These are phyloP conservation scores for Drosophila santomea DNA, from an alignment of 1,140 invertebrate species.

Conservation along the genomic window DNA sequence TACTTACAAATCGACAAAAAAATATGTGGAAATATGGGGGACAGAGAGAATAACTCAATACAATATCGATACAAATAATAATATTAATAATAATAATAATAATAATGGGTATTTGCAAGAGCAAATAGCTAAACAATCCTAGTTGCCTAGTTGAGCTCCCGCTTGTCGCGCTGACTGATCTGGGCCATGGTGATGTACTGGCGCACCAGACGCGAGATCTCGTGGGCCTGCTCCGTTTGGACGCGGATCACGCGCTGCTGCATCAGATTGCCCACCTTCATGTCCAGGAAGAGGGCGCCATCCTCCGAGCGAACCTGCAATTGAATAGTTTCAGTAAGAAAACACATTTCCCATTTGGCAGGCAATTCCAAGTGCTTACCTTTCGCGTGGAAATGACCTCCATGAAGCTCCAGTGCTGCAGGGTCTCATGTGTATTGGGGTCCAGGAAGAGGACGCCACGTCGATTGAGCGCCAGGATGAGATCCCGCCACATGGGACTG, in stretches of 20 bases:
- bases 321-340: background rate
- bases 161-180: constrained; percentile 86
- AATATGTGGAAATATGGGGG: constrained; percentile 18
- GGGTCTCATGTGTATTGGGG: constrained; percentile 95
- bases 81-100: constrained; percentile 14
- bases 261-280: constrained; percentile 98
- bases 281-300: constrained; percentile 96
- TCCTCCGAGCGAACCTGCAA: constrained; percentile 92
- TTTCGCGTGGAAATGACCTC: constrained; percentile 98
- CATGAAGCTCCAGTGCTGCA: constrained; percentile 96
- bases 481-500: constrained; percentile 91
- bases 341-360: background rate
- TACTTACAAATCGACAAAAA: constrained; percentile 64
- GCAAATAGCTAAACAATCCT: background rate
- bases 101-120: background rate
- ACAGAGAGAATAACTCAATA: constrained; percentile 13
- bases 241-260: constrained; percentile 97
- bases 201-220: constrained; percentile 96
- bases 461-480: constrained; percentile 96
- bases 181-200: constrained; percentile 97
- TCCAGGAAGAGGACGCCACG: constrained; percentile 97
- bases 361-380: constrained; percentile 85
- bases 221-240: constrained; percentile 98
- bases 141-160: constrained; percentile 70
- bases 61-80: constrained; percentile 39